A percentile compares a stretch with the other conserved stretches of the same genome.
These are phyloP conservation scores for Chanos chanos DNA, from an alignment of 2,797 vertebrate species.

Conservation along the genomic window DNA sequence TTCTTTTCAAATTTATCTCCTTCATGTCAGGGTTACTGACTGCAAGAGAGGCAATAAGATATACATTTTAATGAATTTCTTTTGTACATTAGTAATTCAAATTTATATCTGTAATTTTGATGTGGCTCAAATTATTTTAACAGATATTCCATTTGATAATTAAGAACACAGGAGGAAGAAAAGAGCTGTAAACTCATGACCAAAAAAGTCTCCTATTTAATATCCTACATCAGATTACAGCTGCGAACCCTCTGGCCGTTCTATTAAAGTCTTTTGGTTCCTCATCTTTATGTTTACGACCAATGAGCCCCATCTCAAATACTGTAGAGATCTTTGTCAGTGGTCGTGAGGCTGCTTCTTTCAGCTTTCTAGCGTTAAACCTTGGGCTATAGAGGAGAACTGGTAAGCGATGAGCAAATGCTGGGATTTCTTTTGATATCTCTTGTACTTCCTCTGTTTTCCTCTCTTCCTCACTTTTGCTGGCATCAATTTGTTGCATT, in stretches of 20 bases:
- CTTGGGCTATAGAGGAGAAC: constrained; percentile 84
- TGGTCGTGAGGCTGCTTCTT: constrained; percentile 78
- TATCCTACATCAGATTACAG: constrained; percentile 32
- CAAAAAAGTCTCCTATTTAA: constrained; percentile 35
- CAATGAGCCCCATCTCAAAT: constrained; percentile 77
- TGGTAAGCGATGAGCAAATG: constrained; percentile 74
- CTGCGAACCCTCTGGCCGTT: constrained; percentile 80
- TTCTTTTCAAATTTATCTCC: too few species aligned
- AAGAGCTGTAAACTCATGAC: constrained; percentile 59
- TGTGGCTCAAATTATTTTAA: too few species aligned
- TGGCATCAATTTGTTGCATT: constrained; percentile 71
- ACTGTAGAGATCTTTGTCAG: constrained; percentile 70
- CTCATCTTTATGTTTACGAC: constrained; percentile 68
- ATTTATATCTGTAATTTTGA: too few species aligned
- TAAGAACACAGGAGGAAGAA: constrained; percentile 34
- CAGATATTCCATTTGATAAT: too few species aligned
- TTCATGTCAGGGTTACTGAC: too few species aligned
- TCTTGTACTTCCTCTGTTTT: constrained; percentile 17
- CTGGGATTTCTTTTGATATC: constrained; percentile 54
- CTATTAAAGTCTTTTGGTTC: constrained; percentile 89
- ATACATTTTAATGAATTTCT: too few species aligned
- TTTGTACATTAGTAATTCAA: too few species aligned
- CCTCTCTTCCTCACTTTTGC: constrained; percentile 55
- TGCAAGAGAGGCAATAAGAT: too few species aligned
- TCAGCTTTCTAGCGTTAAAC: constrained; percentile 89